Base-by-base conservation (phyloP, 2,113 vertebrate genomes). In the Oreotrochilus melanogaster region DNA sequence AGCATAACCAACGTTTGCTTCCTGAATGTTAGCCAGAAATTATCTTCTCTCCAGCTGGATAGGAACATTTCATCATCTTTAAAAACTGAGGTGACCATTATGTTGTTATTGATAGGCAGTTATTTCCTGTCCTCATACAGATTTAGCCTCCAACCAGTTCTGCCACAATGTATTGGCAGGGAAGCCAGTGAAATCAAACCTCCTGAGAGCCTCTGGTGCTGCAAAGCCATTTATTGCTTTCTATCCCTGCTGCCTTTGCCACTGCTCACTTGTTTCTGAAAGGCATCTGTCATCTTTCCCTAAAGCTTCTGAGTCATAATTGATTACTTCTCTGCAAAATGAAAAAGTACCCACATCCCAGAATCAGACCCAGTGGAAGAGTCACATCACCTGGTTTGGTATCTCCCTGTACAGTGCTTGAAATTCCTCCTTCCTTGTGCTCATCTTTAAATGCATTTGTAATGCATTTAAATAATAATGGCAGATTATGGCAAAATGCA, bases 11-110 rank as follows among this genome's bases (percentile, higher is more conserved):
- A 47, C 50, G 53, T 83, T 95, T 86, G 89, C 67, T 94, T 93
- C 70, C 75, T 92, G 92, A 94, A 72, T 1, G 0, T 62, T 72
- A 56, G 89, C 93, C 86, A 93, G 86, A 94, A 95, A 91, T 79
- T 57, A 76, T 69, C n/a, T 69, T 86, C 71, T 57, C 62, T 95
- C 91, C 93, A 95, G 82, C 88, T 95, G 91, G 67, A 88, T 57
- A 58, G 62, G 71, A 71, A 56, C 45, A 69, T 79, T 95, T 83
- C 71, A 88, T 93, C 91, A 86, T 96, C 86, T 92, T 95, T 95
- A 95, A 88, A 92, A 95, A 48, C 45, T 76, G 93, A 95, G 91
- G 62, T 93, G 71, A 90, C 88, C 91, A 72, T 93, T 88, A 93
- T 95, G 82, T 69, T 95, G 82, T 79, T 92, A 88, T 88, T 83